Base-by-base conservation (phyloP, 2,113 vertebrate species). In the Muntiacus reevesi region DNA sequence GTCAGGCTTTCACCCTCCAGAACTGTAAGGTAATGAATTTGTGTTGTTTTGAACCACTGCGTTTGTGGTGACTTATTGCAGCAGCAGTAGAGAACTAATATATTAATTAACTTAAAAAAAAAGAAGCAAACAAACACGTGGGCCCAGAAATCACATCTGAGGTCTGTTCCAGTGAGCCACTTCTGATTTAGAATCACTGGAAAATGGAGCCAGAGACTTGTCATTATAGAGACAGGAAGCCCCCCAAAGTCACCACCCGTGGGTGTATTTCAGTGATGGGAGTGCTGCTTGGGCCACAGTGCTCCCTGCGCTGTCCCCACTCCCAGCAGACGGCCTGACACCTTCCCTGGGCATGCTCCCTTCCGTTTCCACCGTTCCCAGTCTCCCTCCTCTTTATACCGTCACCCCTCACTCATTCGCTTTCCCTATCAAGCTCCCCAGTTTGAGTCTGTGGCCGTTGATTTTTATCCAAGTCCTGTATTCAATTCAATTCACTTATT, bases 331-430 rank as follows among this genome's bases (percentile, higher is more conserved):
- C 19, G n/a, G 40, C 21, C 64, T 64, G 43, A 71, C 50, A 1
- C n/a, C 78, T 79, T n/a, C 25, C 25, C 40, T 71, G 36, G 59
- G 4, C 17, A 1, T 16, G 4, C 52, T 40, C 17, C 59, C 33
- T 81, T 59, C 57, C 23, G 2, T 9, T 36, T 2, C 33, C 67
- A n/a, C 5, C n/a, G 33, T 4, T 23, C 7, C 17, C 21, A 6
- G 0, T 3, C 6, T 2, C 59, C 60, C 40, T 15, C 14, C 11
- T 17, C 10, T 28, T 50, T 59, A 4, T 1, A 7, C 67, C 28
- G 10, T 3, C 9, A 28, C 3, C 25, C n/a, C 62, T 79, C 23
- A 19, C 8, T 50, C 67, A 76, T 33, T 60, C 14, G 1, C 30
- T 12, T 43, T 55, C 27, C 62, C 59, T 87, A 11, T 13, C 83